A percentile compares a stretch with the other conserved stretches of the same genome.
Conservation (phyloP, 2,113 vertebrate genomes). For the Eptesicus fuscus region DNA sequence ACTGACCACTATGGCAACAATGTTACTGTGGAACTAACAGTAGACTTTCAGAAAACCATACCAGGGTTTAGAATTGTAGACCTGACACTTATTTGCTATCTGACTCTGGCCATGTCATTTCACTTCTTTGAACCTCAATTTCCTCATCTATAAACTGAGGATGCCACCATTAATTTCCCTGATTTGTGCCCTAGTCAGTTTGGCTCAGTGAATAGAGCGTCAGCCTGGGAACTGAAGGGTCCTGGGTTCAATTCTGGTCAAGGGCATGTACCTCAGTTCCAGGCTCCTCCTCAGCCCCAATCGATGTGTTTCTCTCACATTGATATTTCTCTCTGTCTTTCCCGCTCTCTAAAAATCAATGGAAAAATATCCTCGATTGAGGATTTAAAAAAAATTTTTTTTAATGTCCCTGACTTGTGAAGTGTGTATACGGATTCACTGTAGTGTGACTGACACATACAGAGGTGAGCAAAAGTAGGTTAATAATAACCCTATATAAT, state of each 20-base stretch:
- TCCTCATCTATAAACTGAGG: background rate
- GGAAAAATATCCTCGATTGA: too few relatives aligned
- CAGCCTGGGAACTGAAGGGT: too few relatives aligned
- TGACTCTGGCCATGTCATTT: background rate
- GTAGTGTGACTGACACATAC: background rate
- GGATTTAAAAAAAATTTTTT: too few relatives aligned
- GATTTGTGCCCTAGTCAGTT: background rate
- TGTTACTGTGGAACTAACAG: background rate
- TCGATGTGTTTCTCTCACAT: too few relatives aligned
- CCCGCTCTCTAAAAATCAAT: too few relatives aligned
- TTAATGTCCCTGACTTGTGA: background rate
- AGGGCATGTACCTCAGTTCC: too few relatives aligned
- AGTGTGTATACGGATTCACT: background rate
- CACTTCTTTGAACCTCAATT: constrained; percentile 3
- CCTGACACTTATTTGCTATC: background rate
- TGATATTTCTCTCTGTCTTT: too few relatives aligned
- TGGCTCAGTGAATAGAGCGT: too few relatives aligned
- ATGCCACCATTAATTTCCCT: background rate
- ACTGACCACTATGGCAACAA: background rate
- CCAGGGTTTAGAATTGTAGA: constrained; percentile 23
- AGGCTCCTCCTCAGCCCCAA: too few relatives aligned
- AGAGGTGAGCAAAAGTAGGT: background rate
- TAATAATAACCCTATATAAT: background rate
- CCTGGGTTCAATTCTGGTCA: too few relatives aligned
- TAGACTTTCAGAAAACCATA: constrained; percentile 26